phyloP scores from a whole-genome alignment of 2,888 invertebrate species.

The Nephrocerus scutellatus region DNA sequence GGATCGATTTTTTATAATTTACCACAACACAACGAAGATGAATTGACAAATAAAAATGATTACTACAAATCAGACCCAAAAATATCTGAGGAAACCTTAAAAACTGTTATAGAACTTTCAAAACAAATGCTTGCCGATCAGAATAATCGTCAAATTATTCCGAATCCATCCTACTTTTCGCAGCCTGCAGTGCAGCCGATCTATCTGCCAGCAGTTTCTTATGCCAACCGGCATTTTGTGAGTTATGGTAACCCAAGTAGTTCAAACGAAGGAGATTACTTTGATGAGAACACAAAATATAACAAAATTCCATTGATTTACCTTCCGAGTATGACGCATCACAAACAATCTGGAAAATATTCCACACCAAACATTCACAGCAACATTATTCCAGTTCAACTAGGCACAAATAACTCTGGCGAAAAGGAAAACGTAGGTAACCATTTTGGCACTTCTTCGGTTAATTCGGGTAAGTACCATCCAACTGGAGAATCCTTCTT shows the following conservation, averaged over 20 bases:
- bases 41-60: conserved; percentile 23
- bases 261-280: conserved; percentile 19
- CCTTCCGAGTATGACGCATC: too few relatives aligned
- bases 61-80: conserved; percentile 34
- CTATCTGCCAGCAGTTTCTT: conserved; percentile 28
- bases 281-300: conserved; percentile 7
- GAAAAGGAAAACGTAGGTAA: conserved; percentile 38
- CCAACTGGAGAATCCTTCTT: background rate
- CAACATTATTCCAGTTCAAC: conserved; percentile 41
- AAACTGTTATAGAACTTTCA: conserved; percentile 45
- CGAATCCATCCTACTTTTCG: conserved; percentile 32
- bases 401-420: conserved; percentile 32
- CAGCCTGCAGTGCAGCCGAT: conserved; percentile 41
- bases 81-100: conserved; percentile 45
- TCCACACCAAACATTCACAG: conserved; percentile 44
- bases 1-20: conserved; percentile 44
- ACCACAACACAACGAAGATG: conserved; percentile 25
- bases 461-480: conserved; percentile 1
- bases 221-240: conserved; percentile 14
- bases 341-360: too few relatives aligned
- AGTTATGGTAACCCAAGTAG: background rate
- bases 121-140: conserved; percentile 46
- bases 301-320: too few relatives aligned
- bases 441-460: too few relatives aligned
- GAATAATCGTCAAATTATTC: conserved; percentile 40